phyloP scores from a whole-genome alignment of 2,888 invertebrate genomes.

The Ceratothoa steindachneri region DNA sequence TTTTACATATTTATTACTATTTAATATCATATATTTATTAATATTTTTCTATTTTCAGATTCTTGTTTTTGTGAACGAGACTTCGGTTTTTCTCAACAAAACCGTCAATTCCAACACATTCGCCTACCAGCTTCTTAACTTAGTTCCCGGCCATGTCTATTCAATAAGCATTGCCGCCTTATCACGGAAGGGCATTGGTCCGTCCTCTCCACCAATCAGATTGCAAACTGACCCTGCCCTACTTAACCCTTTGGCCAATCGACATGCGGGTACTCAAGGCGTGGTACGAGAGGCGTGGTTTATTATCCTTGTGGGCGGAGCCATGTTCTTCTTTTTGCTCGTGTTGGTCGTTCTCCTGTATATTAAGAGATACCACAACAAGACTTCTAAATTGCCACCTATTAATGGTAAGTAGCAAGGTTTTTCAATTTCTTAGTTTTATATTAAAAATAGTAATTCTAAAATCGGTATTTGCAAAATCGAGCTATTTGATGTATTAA shows the following conservation, averaged over 20 bases:
- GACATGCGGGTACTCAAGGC: constrained; percentile 34
- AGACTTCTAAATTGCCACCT: constrained; percentile 33
- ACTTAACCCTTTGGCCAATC: constrained; percentile 40
- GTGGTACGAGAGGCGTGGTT: constrained; percentile 44
- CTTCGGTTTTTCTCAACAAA: constrained; percentile 28
- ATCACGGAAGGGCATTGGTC: constrained; percentile 33
- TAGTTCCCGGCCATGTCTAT: constrained; percentile 33
- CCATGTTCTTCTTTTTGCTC: constrained; percentile 41
- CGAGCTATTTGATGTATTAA: too few species aligned
- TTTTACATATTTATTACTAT: constrained; percentile 4
- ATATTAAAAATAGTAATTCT: too few species aligned
- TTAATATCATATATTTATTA: not conserved
- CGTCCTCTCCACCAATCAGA: constrained; percentile 32
- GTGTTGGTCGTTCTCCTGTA: constrained; percentile 40
- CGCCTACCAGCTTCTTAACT: constrained; percentile 23
- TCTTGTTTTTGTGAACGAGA: constrained; percentile 31
- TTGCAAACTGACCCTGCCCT: constrained; percentile 41
- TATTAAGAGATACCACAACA: constrained; percentile 32
- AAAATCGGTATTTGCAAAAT: too few species aligned
- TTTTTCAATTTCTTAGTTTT: not conserved
- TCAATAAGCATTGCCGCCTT: constrained; percentile 30
- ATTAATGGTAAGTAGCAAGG: constrained; percentile 44
- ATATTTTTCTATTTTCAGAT: constrained; percentile 19
- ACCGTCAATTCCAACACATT: constrained; percentile 30
- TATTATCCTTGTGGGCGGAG: constrained; percentile 37